Base-by-base conservation (phyloP, 2,113 vertebrate species). In the Deroptyus accipitrinus region DNA sequence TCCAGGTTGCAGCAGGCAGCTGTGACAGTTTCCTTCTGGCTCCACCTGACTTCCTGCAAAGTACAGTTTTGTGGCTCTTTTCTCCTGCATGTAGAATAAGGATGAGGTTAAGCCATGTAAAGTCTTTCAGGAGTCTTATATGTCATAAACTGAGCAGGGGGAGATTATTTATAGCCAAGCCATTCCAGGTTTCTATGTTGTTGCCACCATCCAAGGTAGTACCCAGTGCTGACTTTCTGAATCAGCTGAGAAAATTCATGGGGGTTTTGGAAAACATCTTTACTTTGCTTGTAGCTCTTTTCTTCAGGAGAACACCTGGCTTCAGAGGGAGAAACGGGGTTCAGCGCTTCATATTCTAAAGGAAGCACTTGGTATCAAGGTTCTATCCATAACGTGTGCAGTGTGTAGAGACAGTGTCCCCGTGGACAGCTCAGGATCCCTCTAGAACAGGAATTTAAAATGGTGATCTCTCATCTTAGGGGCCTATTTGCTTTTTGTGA, bases 61-160 rank as follows among this genome's bases (percentile, higher is more conserved):
- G 14, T 17, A 1, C 0, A 10, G 13, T 35, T 85, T 27, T 41
- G 55, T 68, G 31, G 5, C 15, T 83, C 20, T 67, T 9, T 64
- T 46, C 64, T 78, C 24, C 35, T 27, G 0, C 0, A 0, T 25
- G n/a, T 17, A 15, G 19, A 63, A 27, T 46, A 63, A 88, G 39
- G 59, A 27, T 41, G 30, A 46, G 14, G 28, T 44, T 79, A 31
- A 55, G 19, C 52, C 28, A 11, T 11, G 10, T 20, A 0, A 83
- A 41, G 31, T 15, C 13, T 62, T 64, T 35, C 14, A 10, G 17
- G 25, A 39, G 57, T 64, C 14, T 62, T 74, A 8, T 5, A 69
- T 79, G 27, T 64, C 63, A 8, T 7, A 37, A 42, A 2, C 16
- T n/a, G 57, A 78, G 46, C 24, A 52, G 17, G 23, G 41, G 9